A percentile compares a stretch with the other conserved stretches of the same genome.
Conservation (phyloP, 2,888 invertebrate species). For the Galerucella nymphaeae region DNA sequence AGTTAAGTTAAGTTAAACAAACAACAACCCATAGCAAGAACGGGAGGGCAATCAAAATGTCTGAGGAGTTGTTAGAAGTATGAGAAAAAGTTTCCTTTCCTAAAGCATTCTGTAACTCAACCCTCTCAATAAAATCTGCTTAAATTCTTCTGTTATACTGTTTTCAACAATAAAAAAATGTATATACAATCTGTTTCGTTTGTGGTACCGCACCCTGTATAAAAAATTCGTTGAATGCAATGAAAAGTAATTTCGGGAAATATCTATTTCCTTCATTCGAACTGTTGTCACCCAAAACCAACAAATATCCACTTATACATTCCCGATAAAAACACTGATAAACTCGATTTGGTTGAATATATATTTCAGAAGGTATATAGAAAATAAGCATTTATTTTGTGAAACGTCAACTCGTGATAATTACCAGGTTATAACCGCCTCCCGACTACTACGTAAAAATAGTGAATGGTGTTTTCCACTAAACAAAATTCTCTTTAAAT, state of each 20-base stretch:
- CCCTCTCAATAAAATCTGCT: too few species aligned
- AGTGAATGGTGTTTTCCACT: constrained; percentile 36
- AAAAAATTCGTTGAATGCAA: not conserved
- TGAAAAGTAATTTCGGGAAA: not conserved
- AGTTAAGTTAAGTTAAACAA: too few species aligned
- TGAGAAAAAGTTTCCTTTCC: too few species aligned
- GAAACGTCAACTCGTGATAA: constrained; percentile 44
- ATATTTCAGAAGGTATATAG: constrained; percentile 39
- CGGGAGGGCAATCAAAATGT: too few species aligned
- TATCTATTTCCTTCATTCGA: not conserved
- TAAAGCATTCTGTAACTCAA: too few species aligned
- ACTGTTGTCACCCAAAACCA: constrained; percentile 3
- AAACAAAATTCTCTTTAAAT: constrained; percentile 39
- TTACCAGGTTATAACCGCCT: constrained; percentile 41
- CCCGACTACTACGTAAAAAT: constrained; percentile 36
- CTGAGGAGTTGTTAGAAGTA: too few species aligned
- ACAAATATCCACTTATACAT: constrained; percentile 8
- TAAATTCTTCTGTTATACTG: too few species aligned
- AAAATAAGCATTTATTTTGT: constrained; percentile 46
- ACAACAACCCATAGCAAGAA: too few species aligned
- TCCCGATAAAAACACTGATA: constrained; percentile 32
- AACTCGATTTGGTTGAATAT: constrained; percentile 23
- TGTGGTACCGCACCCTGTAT: too few species aligned
- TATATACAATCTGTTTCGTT: too few species aligned
- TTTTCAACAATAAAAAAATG: too few species aligned